Evolutionary conservation across 2,888 invertebrate genomes (phyloP).

Genomic region (Troilus luridus): DNA sequence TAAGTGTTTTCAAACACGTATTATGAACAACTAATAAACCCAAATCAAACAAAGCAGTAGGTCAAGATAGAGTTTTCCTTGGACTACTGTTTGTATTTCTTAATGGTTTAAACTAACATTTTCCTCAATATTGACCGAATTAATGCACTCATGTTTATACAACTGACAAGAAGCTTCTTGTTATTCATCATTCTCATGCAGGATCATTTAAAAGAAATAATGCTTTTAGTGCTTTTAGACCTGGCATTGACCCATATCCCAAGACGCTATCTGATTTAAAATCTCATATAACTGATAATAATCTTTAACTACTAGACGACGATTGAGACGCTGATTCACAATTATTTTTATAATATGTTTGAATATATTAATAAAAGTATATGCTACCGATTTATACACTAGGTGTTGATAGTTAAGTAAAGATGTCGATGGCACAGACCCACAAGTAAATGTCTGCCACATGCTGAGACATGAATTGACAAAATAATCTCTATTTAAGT

Average conservation of each 20-base stretch:
- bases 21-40: neutral
- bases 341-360: neutral
- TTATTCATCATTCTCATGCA: neutral
- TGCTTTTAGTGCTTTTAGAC: neutral
- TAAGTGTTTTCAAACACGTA: neutral
- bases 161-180: neutral
- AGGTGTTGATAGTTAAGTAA: no score
- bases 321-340: neutral
- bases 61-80: constrained; percentile 30
- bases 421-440: no score
- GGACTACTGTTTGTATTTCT: neutral
- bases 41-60: neutral
- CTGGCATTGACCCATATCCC: neutral
- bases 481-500: no score
- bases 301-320: neutral
- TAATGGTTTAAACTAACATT: neutral
- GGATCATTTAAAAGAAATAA: neutral
- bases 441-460: no score
- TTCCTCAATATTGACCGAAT: neutral
- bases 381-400: no score
- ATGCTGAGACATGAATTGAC: no score
- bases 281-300: neutral
- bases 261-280: neutral
- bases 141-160: neutral
- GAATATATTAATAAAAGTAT: no score